Evolutionary conservation across 2,888 invertebrate species (phyloP), one percentile per base, ranked within the genome.

Genomic region (Eilema caniola): DNA sequence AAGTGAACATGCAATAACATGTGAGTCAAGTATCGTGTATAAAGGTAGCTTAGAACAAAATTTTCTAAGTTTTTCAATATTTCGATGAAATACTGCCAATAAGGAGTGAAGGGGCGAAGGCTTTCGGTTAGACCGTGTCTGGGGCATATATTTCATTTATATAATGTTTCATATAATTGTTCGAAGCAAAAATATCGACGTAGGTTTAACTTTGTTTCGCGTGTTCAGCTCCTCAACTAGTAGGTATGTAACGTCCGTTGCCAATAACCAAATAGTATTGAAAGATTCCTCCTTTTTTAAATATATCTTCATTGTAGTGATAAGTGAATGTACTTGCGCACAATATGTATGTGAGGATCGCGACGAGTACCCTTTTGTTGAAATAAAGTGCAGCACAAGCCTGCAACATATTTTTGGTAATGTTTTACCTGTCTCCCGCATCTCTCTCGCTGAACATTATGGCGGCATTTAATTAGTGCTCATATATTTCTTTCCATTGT

Each of bases 21-120:
- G 92, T 93, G 93, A 94, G 88, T 93, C 92, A 90, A 90, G 84
- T 89, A 86, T 88, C 87, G 86, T 92, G 91, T 94, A 93, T 89
- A 93, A 93, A 92, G 77, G 87, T 94, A 94, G 93, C 82, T 86
- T 91, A 92, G 90, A 92, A 89, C 85, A 92, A 92, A 83, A 93
- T 92, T 92, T 93, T 93, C 91, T 92, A 91, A 93, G 89, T 92
- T 93, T 93, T 92, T 93, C 92, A 90, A 93, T 93, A 92, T 91
- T 91, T 94, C 93, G 93, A 92, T 92, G 85, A 89, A 89, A 88
- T 92, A 93, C 91, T 93, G 93, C 92, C 93, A 91, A 88, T 90
- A 88, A 90, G 88, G 87, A 67, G 62, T 62, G 24, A 31, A 56
- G 31, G 25, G 8, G 61, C 62, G 66, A 80, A 81, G 77, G 76